Evolutionary conservation across 2,113 vertebrate species (phyloP), one percentile per base, ranked within the genome.

Genomic region (Heteronetta atricapilla): DNA sequence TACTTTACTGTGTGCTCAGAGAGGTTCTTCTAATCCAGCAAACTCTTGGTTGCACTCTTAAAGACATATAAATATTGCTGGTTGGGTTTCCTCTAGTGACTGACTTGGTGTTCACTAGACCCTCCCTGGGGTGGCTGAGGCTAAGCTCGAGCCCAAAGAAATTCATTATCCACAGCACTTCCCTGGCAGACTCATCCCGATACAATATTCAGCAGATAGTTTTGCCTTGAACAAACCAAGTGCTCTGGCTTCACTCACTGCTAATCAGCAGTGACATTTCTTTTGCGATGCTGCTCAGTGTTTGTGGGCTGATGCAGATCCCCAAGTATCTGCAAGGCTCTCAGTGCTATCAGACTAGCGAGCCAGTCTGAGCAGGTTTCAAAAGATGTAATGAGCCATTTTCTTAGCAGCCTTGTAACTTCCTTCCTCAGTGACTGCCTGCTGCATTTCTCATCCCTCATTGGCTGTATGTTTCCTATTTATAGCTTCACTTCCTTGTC

Each of bases 341-440:
- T 77, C 68, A 20, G 76, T 56, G 77, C 81, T 89, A 2, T 69
- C 34, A 44, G 62, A 56, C 16, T n/a, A 26, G 38, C 8, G 31
- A 82, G 23, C 42, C 81, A 79, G 53, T 10, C 81, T 52, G 66
- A 82, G 48, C 69, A 72, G 11, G 44, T 92, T 92, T 93, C 83
- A 70, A 86, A 67, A 87, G 53, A 44, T 13, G 56, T 78, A 70
- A 79, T 23, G 19, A 84, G 52, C 42, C 74, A 40, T 94, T 90
- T 92, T 92, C 74, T 90, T 85, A 46, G 53, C 69, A 90, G 89
- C 66, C 66, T 87, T 87, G 91, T 64, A 68, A 58, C 69, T 96
- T 97, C 94, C 93, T 95, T 94, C 81, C 93, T 92, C 48, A 75
- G 60, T n/a, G 91, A 60, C 73, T 72, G 8, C 81, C 38, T 7